A percentile compares a stretch with the other conserved stretches of the same genome.
Evolutionary conservation across 2,888 invertebrate genomes (phyloP).

Genomic region (Gandaritis pyraliata): DNA sequence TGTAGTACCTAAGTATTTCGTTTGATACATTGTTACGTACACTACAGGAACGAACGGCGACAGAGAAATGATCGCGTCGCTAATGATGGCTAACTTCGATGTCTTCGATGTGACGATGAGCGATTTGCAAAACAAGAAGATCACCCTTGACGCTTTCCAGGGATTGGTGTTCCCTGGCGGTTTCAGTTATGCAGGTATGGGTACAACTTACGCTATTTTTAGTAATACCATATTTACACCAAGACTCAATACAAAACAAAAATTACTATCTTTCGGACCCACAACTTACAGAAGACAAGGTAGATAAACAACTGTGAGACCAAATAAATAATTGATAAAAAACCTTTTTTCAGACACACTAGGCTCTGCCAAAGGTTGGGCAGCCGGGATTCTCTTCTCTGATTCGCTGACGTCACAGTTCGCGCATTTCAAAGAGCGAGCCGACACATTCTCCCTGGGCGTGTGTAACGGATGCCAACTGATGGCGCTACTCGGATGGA

Average conservation of each 20-base stretch:
- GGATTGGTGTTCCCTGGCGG: constrained; percentile 98
- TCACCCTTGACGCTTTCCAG: constrained; percentile 91
- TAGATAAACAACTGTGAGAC: no score
- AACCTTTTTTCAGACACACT: constrained; percentile 88
- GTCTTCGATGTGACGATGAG: constrained; percentile 98
- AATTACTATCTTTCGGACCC: no score
- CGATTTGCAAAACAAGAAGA: constrained; percentile 89
- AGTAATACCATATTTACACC: not conserved
- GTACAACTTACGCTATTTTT: not conserved
- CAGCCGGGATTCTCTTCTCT: constrained; percentile 94
- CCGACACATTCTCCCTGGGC: constrained; percentile 97
- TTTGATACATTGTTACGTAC: constrained; percentile 5
- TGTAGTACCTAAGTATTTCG: no score
- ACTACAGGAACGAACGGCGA: constrained; percentile 96
- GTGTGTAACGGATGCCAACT: constrained; percentile 99
- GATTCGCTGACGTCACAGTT: constrained; percentile 90
- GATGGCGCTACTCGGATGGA: constrained; percentile 96
- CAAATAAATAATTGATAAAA: not conserved
- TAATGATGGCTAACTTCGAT: constrained; percentile 94
- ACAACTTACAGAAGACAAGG: no score
- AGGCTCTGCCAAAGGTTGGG: constrained; percentile 99
- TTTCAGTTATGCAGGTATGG: constrained; percentile 97
- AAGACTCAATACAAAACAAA: no score
- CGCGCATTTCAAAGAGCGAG: constrained; percentile 88
- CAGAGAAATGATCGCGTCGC: constrained; percentile 97